These are phyloP conservation scores for Stenurella melanura DNA, from an alignment of 2,888 invertebrate genomes.

Conservation along the genomic window DNA sequence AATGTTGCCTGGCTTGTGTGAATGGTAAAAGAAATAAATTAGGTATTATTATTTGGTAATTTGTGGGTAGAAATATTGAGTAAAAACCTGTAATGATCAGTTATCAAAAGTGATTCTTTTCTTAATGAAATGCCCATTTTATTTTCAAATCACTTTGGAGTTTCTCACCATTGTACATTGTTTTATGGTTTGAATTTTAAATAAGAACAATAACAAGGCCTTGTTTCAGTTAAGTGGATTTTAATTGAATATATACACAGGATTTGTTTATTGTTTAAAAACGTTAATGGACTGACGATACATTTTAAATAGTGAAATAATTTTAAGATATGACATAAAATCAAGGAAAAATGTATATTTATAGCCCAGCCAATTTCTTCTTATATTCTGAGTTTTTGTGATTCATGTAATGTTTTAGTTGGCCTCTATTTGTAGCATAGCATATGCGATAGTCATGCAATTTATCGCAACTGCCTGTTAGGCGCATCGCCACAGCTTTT, in stretches of 20 bases:
- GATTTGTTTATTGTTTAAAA: not conserved
- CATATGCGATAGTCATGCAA: too few relatives aligned
- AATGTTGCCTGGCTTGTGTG: too few relatives aligned
- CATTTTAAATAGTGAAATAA: too few relatives aligned
- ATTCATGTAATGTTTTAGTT: too few relatives aligned
- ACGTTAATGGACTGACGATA: not conserved
- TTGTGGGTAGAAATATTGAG: not conserved
- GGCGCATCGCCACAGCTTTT: too few relatives aligned
- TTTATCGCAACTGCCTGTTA: too few relatives aligned
- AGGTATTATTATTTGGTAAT: not conserved
- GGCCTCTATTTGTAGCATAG: too few relatives aligned
- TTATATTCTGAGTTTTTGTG: too few relatives aligned
- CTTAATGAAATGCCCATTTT: not conserved
- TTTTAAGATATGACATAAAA: too few relatives aligned
- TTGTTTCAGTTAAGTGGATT: not conserved
- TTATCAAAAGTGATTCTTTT: slow-evolving; percentile 7
- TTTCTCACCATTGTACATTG: not conserved
- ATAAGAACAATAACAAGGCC: not conserved
- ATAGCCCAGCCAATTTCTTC: too few relatives aligned
- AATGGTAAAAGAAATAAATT: not conserved
- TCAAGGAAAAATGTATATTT: too few relatives aligned
- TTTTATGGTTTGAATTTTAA: not conserved
- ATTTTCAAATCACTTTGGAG: not conserved
- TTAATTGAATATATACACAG: not conserved
- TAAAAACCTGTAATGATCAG: not conserved